Evolutionary conservation across 1,140 invertebrate genomes (phyloP).

Genomic region (Drosophila elegans): DNA sequence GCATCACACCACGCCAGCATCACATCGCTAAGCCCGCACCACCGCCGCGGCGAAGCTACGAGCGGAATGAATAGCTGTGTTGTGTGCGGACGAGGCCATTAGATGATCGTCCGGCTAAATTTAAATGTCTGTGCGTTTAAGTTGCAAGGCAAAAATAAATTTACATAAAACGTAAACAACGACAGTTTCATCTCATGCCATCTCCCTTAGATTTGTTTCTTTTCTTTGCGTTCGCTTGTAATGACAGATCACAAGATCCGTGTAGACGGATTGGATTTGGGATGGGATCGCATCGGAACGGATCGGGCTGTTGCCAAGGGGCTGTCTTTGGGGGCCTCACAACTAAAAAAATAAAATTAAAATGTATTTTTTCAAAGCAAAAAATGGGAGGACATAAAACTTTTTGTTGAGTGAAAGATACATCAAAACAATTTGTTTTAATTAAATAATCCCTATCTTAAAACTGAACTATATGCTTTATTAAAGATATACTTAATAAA

Average conservation of each 20-base stretch:
- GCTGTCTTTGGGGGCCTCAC: conserved; percentile 8
- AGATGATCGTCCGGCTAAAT: conserved; percentile 76
- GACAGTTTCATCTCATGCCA: conserved; percentile 36
- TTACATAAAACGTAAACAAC: conserved; percentile 69
- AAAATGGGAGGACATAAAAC: too few species aligned
- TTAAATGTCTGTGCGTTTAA: conserved; percentile 81
- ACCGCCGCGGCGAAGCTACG: not conserved
- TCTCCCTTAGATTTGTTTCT: conserved; percentile 2
- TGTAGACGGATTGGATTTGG: conserved; percentile 31
- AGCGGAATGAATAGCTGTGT: conserved; percentile 8
- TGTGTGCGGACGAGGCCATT: conserved; percentile 66
- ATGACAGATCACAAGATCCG: conserved; percentile 52
- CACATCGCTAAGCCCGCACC: conserved; percentile 14
- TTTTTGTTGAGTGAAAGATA: too few species aligned
- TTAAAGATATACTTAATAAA: too few species aligned
- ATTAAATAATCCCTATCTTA: too few species aligned
- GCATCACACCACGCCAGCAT: conserved; percentile 24
- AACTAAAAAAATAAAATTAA: conserved; percentile 36
- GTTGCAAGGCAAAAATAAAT: conserved; percentile 80
- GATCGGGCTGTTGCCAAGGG: conserved; percentile 38
- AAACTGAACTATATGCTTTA: too few species aligned
- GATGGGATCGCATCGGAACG: not conserved
- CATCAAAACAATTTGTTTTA: too few species aligned
- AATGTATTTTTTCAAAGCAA: conserved; percentile 14
- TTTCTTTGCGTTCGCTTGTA: conserved; percentile 26